phyloP scores from a whole-genome alignment of 2,888 invertebrate genomes.

The Nematopogon swammerdamellus region DNA sequence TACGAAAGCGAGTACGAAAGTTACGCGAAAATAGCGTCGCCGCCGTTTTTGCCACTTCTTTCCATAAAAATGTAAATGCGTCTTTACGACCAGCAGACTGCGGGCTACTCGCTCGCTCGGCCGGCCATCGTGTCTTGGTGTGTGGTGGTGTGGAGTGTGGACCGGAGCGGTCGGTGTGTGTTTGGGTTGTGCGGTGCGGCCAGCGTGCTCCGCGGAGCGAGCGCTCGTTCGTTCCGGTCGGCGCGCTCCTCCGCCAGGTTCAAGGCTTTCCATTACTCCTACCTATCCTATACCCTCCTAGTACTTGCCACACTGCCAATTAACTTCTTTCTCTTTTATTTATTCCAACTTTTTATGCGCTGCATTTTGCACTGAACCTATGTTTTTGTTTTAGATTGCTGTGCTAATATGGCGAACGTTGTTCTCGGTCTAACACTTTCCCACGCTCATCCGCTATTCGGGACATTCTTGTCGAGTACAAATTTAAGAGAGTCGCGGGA shows the following conservation, averaged over 20 bases:
- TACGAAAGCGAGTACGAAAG: no score
- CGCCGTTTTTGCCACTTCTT: no score
- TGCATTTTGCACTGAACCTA: not conserved
- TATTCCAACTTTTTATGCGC: not conserved
- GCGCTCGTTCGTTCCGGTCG: constrained; percentile 40
- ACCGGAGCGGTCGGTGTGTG: not conserved
- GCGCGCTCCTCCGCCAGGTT: constrained; percentile 53
- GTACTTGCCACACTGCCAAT: not conserved
- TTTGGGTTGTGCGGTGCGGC: not conserved
- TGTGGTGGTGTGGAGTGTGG: no score
- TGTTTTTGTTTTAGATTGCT: not conserved
- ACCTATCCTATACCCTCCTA: not conserved
- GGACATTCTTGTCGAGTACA: not conserved
- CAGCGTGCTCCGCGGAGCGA: not conserved
- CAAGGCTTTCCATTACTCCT: constrained; percentile 32
- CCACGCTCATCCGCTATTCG: not conserved
- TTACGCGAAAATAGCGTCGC: no score
- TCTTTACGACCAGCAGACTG: no score
- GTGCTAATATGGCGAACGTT: not conserved
- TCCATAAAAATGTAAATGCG: no score
- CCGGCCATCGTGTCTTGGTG: no score
- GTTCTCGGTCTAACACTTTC: not conserved
- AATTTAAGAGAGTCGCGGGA: no score
- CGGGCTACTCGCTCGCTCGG: no score
- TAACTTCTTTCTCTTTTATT: not conserved